Conservation (phyloP, 2,113 vertebrate species). For the Myiagra hebetior region DNA sequence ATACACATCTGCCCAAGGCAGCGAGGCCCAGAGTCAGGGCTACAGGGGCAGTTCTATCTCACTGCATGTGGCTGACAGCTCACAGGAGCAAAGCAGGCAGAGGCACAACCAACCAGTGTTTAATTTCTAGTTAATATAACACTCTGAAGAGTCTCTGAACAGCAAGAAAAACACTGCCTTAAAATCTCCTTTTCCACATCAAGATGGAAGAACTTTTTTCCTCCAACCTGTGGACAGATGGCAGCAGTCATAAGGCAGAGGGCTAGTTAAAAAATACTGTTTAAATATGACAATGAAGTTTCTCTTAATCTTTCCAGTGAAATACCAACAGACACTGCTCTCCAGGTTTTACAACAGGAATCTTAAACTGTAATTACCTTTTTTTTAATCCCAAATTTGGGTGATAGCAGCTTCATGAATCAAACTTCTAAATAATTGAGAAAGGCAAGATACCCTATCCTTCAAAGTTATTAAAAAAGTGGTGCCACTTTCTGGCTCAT, state of each 20-base stretch:
- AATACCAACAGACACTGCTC: neutral
- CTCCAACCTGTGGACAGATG: neutral
- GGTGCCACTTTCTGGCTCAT: neutral
- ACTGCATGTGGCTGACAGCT: neutral
- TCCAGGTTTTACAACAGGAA: neutral
- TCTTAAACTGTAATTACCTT: neutral
- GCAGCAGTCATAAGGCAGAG: neutral
- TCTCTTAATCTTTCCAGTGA: neutral
- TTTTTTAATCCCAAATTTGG: neutral
- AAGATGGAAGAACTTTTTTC: neutral
- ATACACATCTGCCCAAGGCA: neutral
- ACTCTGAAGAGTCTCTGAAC: neutral
- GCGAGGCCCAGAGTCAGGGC: neutral
- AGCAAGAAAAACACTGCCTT: neutral
- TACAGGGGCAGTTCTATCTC: neutral
- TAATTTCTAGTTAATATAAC: neutral
- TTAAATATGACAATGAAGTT: neutral
- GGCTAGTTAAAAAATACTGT: neutral
- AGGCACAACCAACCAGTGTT: neutral
- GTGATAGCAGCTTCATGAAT: neutral
- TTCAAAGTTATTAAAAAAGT: neutral
- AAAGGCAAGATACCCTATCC: neutral
- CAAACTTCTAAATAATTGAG: neutral
- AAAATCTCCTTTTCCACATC: neutral
- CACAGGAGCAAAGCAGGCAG: neutral